Evolutionary conservation across 2,113 vertebrate species (phyloP), one percentile per base, ranked within the genome.

Genomic region (Bucco capensis): DNA sequence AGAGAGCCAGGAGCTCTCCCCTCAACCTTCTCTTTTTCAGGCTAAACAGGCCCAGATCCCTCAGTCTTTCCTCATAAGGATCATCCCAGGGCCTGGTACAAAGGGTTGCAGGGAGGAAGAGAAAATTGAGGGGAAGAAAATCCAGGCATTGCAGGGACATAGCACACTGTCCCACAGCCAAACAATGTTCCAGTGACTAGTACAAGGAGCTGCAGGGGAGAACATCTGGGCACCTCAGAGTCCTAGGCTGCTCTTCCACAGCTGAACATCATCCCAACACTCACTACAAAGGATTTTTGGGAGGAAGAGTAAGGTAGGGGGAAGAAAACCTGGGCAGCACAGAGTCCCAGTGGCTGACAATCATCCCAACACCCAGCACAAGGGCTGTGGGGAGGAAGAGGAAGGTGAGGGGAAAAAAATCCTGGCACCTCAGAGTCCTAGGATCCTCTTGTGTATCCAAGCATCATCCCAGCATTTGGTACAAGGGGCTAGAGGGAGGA

Each of bases 391-490:
- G 3, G 73, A 70, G 31, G 58, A 61, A 72, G 72, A 80, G 56
- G 65, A 47, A 6, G 35, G 31, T 12, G 10, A 16, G 22, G 37
- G 37, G 37, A 30, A 40, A 75, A 9, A 27, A 8, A 62, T 10
- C 78, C 1, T 1, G 14, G 57, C 10, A 14, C 21, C 1, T 0
- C 31, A 15, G 60, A 65, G 57, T 19, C 10, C 0, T 7, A 7
- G 44, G 21, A 10, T 0, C 3, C 8, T 49, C 16, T 60, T n/a
- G n/a, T n/a, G n/a, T n/a, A n/a, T n/a, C n/a, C n/a, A 53, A 70
- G 54, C 49, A 5, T 23, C 54, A 2, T 24, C 56, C 58, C 46
- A 5, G n/a, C 0, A 1, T 15, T 31, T 0, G 0, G 8, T 4
- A 8, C 23, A 5, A 21, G 47, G 56, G 47, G 50, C 24, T 35